phyloP scores from a whole-genome alignment of 1,140 invertebrate species.

The Acromyrmex echinatior region DNA sequence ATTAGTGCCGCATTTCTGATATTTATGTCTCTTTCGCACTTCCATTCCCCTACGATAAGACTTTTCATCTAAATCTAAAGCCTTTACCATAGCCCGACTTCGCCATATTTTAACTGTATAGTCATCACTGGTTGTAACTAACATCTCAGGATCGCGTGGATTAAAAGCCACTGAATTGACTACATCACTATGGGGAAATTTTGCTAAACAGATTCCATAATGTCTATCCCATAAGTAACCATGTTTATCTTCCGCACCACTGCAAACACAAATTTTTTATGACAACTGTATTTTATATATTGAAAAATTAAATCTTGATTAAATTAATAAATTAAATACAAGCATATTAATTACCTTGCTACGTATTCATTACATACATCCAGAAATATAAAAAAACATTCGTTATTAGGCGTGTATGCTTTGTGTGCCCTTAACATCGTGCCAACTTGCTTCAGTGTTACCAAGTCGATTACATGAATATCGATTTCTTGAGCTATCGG shows the following conservation, averaged over 20 bases:
- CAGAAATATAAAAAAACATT: constrained; percentile 96
- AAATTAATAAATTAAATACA: constrained; percentile 38
- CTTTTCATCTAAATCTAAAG: constrained; percentile 82
- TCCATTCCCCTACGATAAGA: constrained; percentile 81
- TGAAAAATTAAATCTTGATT: not conserved
- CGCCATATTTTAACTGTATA: constrained; percentile 92
- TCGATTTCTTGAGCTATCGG: constrained; percentile 97
- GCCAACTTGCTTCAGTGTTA: constrained; percentile 92
- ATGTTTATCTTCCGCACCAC: constrained; percentile 95
- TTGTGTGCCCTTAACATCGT: constrained; percentile 94
- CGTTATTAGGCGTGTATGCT: constrained; percentile 95
- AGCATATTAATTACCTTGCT: constrained; percentile 89
- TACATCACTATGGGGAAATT: constrained; percentile 93
- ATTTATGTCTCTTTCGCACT: constrained; percentile 83
- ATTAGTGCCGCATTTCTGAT: constrained; percentile 81
- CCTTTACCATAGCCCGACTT: constrained; percentile 86
- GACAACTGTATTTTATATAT: not conserved
- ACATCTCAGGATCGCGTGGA: constrained; percentile 93
- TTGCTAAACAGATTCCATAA: constrained; percentile 93
- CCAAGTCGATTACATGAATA: constrained; percentile 95
- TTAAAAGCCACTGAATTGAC: constrained; percentile 96
- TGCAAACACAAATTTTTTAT: constrained; percentile 83
- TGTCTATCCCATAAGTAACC: constrained; percentile 96
- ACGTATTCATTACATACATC: constrained; percentile 95
- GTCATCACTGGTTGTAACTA: constrained; percentile 96